Evolutionary conservation across 2,888 invertebrate species (phyloP).

Genomic region (Exocentrus adspersus): DNA sequence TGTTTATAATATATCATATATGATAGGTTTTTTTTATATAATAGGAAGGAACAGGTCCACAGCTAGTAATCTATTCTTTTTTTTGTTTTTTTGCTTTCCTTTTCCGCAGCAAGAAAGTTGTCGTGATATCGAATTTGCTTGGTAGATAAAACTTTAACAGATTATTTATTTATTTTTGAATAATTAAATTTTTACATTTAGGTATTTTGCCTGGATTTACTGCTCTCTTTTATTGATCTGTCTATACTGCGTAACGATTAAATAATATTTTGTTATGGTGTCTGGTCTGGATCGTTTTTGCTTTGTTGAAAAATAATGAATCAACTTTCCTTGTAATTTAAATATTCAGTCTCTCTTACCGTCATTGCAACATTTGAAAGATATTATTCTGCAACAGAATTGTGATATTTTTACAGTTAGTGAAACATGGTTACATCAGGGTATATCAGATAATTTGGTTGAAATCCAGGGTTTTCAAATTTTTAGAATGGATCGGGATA

Average conservation of each 20-base stretch:
- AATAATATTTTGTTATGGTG: background rate
- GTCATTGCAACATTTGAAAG: background rate
- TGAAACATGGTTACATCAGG: background rate
- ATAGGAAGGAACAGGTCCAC: background rate
- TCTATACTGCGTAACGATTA: too few relatives aligned
- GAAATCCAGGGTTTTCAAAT: background rate
- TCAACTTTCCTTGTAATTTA: background rate
- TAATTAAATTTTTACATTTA: background rate
- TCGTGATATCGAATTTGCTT: background rate
- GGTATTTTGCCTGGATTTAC: background rate
- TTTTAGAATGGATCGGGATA: constrained; percentile 7
- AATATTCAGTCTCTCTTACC: background rate
- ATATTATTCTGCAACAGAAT: background rate
- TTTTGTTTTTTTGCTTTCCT: background rate
- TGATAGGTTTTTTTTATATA: background rate
- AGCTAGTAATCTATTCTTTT: background rate
- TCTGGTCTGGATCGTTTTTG: background rate
- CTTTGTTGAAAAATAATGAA: background rate
- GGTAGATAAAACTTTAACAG: background rate
- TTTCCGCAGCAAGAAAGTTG: background rate
- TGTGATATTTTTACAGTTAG: background rate
- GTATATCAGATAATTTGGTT: constrained; percentile 1
- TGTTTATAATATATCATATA: background rate
- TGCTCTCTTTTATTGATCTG: background rate
- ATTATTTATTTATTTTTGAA: background rate